Evolutionary conservation across 2,797 vertebrate genomes (phyloP).

Genomic region (Botia almorhae): DNA sequence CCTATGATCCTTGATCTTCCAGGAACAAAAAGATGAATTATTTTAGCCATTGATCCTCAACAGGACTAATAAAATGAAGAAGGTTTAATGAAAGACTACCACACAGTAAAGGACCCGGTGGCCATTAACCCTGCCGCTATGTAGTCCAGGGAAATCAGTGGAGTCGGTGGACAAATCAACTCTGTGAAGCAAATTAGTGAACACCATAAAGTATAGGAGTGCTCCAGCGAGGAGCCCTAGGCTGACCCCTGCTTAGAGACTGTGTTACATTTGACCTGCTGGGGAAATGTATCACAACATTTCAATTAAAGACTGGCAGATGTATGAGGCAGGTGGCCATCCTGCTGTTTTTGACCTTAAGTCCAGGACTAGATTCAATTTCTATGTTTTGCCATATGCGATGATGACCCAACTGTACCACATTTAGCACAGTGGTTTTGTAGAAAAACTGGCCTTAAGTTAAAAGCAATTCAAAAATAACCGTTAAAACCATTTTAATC

Average conservation of each 20-base stretch:
- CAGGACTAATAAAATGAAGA: constrained; percentile 80
- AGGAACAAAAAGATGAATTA: constrained; percentile 74
- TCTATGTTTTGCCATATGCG: not conserved
- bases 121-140: constrained; percentile 72
- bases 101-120: constrained; percentile 65
- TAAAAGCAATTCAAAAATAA: constrained; percentile 1
- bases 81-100: constrained; percentile 80
- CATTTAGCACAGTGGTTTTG: constrained; percentile 6
- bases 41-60: constrained; percentile 80
- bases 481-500: constrained; percentile 10
- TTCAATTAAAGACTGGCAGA: constrained; percentile 85
- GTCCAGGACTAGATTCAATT: constrained; percentile 61
- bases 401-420: constrained; percentile 11
- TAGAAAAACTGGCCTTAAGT: not conserved
- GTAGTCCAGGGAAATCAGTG: constrained; percentile 72
- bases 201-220: constrained; percentile 82
- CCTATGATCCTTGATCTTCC: constrained; percentile 70
- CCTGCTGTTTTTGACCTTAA: constrained; percentile 71
- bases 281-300: constrained; percentile 87
- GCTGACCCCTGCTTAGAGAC: constrained; percentile 80
- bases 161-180: constrained; percentile 79
- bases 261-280: constrained; percentile 81
- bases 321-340: constrained; percentile 64
- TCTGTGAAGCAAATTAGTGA: constrained; percentile 78
- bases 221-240: constrained; percentile 74